phyloP scores from a whole-genome alignment of 2,888 invertebrate genomes.

The Gari tellinella region DNA sequence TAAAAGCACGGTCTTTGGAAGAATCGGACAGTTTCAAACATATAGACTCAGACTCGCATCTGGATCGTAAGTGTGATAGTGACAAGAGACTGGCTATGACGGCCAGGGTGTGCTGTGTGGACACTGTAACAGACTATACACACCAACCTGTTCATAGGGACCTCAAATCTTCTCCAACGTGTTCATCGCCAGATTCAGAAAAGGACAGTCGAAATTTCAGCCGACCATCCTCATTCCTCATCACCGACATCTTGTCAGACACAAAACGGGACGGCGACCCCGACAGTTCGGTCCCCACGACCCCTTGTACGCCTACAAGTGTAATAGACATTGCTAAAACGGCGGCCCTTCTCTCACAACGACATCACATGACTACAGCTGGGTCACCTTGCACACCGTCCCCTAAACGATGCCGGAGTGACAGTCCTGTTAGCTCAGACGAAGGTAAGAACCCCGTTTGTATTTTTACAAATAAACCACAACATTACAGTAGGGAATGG shows the following conservation, averaged over 20 bases:
- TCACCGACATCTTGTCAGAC: conserved; percentile 70
- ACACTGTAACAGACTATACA: background rate
- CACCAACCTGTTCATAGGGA: background rate
- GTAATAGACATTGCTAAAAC: conserved; percentile 38
- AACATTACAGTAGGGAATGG: too few relatives aligned
- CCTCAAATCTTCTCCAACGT: conserved; percentile 6
- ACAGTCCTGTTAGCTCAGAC: conserved; percentile 43
- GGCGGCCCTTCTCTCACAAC: conserved; percentile 31
- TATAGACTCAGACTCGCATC: too few relatives aligned
- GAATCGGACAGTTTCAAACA: too few relatives aligned
- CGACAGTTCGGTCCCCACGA: conserved; percentile 25
- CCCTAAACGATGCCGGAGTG: conserved; percentile 19
- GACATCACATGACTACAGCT: conserved; percentile 19
- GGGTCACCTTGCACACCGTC: conserved; percentile 43
- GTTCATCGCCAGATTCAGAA: conserved; percentile 21
- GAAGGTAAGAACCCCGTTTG: conserved; percentile 34
- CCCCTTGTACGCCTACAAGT: conserved; percentile 26
- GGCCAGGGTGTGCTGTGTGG: background rate
- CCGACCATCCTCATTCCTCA: conserved; percentile 67
- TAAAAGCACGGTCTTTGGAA: too few relatives aligned
- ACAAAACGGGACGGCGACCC: conserved; percentile 20
- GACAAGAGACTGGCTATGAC: too few relatives aligned
- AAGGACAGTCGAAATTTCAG: conserved; percentile 16
- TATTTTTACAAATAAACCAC: background rate
- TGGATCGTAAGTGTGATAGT: too few relatives aligned